These are phyloP conservation scores for Perca schrenkii DNA, from an alignment of 2,113 vertebrate genomes.

Conservation along the genomic window DNA sequence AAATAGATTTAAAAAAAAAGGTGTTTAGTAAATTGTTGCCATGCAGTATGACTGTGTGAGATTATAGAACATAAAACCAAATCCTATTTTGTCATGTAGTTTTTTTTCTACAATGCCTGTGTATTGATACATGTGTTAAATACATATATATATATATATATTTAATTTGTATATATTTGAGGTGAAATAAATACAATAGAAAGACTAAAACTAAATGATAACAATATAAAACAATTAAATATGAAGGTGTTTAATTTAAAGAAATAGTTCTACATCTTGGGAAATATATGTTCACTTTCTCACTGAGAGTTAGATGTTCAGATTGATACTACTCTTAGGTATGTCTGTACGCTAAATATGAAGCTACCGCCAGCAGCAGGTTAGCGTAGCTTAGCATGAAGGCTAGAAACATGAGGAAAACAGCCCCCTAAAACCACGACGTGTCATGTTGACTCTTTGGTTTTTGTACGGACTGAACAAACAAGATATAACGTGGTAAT, in stretches of 20 bases:
- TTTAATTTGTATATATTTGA: background rate
- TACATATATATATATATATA: background rate
- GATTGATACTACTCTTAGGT: background rate
- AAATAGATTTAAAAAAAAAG: slow-evolving; percentile 8
- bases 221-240: background rate
- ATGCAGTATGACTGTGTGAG: background rate
- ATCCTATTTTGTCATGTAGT: background rate
- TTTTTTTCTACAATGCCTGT: too few species aligned
- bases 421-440: too few species aligned
- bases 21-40: background rate
- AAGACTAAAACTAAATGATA: background rate
- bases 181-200: background rate
- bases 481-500: too few species aligned
- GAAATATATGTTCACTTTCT: background rate
- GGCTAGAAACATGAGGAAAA: too few species aligned
- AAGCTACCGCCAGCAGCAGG: too few species aligned
- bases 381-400: too few species aligned
- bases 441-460: too few species aligned
- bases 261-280: background rate
- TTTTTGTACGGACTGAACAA: too few species aligned
- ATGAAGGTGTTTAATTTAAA: background rate
- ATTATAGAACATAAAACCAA: background rate
- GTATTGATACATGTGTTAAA: too few species aligned
- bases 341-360: too few species aligned
- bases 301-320: background rate